Conservation (phyloP, 2,888 invertebrate species). For the Junonia oenone region DNA sequence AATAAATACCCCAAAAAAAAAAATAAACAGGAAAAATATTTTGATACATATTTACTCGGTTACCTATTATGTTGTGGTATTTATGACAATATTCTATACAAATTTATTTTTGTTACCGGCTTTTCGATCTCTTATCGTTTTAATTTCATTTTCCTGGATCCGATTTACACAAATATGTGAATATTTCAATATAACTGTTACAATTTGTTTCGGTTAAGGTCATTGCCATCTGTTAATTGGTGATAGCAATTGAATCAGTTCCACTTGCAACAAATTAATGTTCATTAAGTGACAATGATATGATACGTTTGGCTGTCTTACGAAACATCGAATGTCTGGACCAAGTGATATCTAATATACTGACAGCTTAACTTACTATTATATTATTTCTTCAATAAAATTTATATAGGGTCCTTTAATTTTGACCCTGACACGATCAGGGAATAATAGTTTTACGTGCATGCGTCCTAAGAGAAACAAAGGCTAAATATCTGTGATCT, state of each 20-base stretch:
- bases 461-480: not conserved
- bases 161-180: not conserved
- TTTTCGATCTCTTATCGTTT: not conserved
- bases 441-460: too few relatives aligned
- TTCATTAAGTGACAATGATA: constrained; percentile 62
- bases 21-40: too few relatives aligned
- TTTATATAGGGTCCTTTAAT: too few relatives aligned
- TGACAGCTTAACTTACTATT: too few relatives aligned
- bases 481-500: not conserved
- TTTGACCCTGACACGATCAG: too few relatives aligned
- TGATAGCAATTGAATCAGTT: constrained; percentile 77
- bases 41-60: too few relatives aligned
- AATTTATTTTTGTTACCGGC: not conserved
- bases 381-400: too few relatives aligned
- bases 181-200: constrained; percentile 30
- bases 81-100: not conserved
- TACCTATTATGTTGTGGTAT: too few relatives aligned
- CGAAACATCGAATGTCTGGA: constrained; percentile 35
- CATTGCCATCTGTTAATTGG: constrained; percentile 64
- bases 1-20: too few relatives aligned
- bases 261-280: constrained; percentile 75
- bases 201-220: constrained; percentile 65
- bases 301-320: constrained; percentile 47
- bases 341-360: not conserved
- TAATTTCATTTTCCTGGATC: not conserved